These are phyloP conservation scores for Thalassarche chlororhynchos DNA, from an alignment of 2,113 vertebrate species.

Conservation along the genomic window DNA sequence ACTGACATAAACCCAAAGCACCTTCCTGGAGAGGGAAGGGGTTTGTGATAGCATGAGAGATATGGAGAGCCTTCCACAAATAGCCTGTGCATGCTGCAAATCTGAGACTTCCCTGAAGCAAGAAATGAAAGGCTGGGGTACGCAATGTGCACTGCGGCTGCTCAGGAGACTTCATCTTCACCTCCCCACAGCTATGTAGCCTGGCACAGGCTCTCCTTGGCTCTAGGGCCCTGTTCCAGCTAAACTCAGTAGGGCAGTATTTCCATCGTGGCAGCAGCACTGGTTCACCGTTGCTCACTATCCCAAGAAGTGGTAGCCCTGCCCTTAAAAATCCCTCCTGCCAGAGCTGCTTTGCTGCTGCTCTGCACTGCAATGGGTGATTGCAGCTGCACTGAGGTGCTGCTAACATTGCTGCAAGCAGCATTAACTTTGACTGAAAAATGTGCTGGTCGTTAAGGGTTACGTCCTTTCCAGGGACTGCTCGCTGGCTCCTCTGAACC, in stretches of 20 bases:
- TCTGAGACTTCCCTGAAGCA: neutral
- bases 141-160: accelerated
- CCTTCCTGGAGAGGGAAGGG: neutral
- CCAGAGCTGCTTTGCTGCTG: neutral
- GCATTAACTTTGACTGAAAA: neutral
- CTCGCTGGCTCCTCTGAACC: neutral
- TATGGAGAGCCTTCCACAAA: neutral
- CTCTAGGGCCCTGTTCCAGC: neutral
- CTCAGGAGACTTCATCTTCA: neutral
- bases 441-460: neutral
- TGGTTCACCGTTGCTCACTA: neutral
- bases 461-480: neutral
- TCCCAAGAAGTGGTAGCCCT: neutral
- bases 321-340: neutral
- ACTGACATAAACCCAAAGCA: neutral
- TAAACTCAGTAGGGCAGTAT: neutral
- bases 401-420: neutral
- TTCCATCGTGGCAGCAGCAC: neutral
- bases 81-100: neutral
- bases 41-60: neutral
- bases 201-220: neutral
- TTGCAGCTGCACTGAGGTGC: neutral
- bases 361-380: neutral
- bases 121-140: neutral
- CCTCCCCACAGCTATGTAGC: neutral